These are phyloP conservation scores for Hesperophylax magnus DNA, from an alignment of 1,140 invertebrate species.

Conservation along the genomic window DNA sequence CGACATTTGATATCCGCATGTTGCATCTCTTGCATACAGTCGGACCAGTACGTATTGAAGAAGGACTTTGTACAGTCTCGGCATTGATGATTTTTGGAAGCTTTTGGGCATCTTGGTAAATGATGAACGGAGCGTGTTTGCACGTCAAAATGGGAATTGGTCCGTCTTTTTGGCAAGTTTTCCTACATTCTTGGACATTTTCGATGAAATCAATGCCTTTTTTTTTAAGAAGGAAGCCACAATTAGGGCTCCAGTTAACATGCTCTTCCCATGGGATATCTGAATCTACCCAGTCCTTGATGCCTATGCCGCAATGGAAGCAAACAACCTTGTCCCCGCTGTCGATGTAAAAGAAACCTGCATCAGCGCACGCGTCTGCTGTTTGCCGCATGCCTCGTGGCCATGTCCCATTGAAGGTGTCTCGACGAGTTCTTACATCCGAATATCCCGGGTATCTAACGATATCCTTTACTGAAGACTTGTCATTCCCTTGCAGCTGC, in stretches of 20 bases:
- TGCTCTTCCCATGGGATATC: constrained; percentile 88
- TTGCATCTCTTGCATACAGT: background rate
- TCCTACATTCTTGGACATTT: background rate
- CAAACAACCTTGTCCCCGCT: constrained; percentile 82
- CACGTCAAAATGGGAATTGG: background rate
- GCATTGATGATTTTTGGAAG: background rate
- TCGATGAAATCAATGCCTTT: constrained; percentile 71
- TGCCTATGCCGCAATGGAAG: constrained; percentile 82
- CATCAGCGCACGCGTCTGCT: constrained; percentile 79
- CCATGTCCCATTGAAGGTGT: constrained; percentile 76
- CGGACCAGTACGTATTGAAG: background rate
- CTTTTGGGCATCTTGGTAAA: background rate
- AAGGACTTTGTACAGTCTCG: background rate
- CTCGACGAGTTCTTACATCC: constrained; percentile 68
- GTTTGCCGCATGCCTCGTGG: constrained; percentile 77
- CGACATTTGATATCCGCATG: no score
- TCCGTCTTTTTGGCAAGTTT: constrained; percentile 7
- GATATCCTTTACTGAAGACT: background rate
- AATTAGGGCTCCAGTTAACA: constrained; percentile 81
- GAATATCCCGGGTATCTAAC: background rate
- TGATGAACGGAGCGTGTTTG: background rate
- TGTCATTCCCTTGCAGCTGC: background rate
- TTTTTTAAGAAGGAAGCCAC: constrained; percentile 76
- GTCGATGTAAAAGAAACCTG: constrained; percentile 87
- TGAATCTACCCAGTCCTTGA: constrained; percentile 82